Evolutionary conservation across 2,113 vertebrate species (phyloP).

Genomic region (Dasypus novemcinctus): DNA sequence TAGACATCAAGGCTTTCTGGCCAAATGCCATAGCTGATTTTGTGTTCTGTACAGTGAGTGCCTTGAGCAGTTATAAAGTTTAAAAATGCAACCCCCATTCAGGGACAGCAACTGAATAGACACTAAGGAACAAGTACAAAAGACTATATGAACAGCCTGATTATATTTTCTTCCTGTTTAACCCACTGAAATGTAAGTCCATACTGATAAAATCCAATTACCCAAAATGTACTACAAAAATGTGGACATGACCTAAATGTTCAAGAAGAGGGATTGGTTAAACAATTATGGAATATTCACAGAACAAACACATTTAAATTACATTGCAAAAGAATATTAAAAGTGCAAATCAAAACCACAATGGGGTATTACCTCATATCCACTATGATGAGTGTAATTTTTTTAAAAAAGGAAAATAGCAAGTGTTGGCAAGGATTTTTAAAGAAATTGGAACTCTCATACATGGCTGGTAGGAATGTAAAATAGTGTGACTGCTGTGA

Average conservation of each 20-base stretch:
- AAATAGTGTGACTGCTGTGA: background rate
- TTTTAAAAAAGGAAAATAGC: background rate
- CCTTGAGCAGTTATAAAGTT: constrained; percentile 48
- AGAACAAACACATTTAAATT: constrained; percentile 30
- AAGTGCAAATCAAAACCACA: constrained; percentile 30
- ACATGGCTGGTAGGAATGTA: background rate
- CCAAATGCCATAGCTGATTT: constrained; percentile 56
- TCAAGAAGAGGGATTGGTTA: background rate
- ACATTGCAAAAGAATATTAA: background rate
- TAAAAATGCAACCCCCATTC: constrained; percentile 18
- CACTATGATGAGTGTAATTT: background rate
- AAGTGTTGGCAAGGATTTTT: background rate
- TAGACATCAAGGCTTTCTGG: constrained; percentile 65
- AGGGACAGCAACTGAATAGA: constrained; percentile 14
- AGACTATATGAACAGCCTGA: background rate
- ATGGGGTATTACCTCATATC: background rate
- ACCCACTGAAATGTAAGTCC: background rate
- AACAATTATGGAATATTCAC: background rate
- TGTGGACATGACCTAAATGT: background rate
- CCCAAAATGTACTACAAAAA: constrained; percentile 29
- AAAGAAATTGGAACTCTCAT: background rate
- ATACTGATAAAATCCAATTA: background rate
- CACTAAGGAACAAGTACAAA: background rate
- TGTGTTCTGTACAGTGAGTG: constrained; percentile 66
- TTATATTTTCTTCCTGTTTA: background rate